Evolutionary conservation across 2,888 invertebrate genomes (phyloP).

Genomic region (Taphrorychus bicolor): DNA sequence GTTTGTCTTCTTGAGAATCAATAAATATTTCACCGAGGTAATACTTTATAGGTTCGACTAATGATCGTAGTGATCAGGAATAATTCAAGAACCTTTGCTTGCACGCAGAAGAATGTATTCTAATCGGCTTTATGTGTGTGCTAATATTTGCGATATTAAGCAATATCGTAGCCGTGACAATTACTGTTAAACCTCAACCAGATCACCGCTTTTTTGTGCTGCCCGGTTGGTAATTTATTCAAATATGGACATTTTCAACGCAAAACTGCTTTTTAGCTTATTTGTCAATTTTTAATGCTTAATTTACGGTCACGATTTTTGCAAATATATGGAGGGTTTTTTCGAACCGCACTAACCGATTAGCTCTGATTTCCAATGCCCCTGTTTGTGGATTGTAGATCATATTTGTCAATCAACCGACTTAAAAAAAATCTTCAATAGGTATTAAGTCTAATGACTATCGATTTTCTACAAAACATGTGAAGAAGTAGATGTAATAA

Average conservation of each 20-base stretch:
- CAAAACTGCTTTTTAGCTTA: not conserved
- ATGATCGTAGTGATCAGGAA: not conserved
- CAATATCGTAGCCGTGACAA: not conserved
- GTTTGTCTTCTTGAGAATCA: not conserved
- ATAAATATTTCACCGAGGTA: not conserved
- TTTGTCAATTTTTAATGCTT: not conserved
- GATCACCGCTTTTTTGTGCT: not conserved
- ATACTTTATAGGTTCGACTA: not conserved
- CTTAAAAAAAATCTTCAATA: no score
- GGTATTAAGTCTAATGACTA: no score
- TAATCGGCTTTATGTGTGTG: not conserved
- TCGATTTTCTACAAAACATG: no score
- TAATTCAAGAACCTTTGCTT: not conserved
- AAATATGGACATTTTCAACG: not conserved
- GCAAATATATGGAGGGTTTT: not conserved
- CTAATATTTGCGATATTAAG: not conserved
- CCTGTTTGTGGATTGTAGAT: no score
- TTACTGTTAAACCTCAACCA: not conserved
- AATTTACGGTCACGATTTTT: not conserved
- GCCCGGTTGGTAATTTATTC: not conserved
- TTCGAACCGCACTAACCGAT: not conserved
- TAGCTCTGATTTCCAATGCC: not conserved
- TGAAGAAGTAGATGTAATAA: no score
- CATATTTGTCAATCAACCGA: no score
- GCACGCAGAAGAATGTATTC: not conserved